phyloP scores from a whole-genome alignment of 1,140 invertebrate species.

The Zaprionus tsacasi region DNA sequence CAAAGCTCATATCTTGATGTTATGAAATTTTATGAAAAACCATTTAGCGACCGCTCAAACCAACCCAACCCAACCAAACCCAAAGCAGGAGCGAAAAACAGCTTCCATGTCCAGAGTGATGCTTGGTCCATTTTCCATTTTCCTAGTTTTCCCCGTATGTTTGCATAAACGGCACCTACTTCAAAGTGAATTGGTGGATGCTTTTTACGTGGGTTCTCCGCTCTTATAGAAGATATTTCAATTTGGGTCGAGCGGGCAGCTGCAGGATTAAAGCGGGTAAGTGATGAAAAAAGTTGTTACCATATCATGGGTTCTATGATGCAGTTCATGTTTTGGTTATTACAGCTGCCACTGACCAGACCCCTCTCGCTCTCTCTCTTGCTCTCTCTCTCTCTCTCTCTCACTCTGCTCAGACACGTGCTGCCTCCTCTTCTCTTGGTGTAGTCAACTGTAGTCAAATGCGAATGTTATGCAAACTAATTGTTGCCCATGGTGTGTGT shows the following conservation, averaged over 20 bases:
- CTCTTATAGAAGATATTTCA: constrained; percentile 7
- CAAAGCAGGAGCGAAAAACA: constrained; percentile 21
- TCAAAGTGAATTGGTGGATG: constrained; percentile 55
- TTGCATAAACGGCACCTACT: constrained; percentile 74
- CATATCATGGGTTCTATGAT: constrained; percentile 45
- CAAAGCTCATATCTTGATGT: constrained; percentile 80
- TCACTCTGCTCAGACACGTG: background rate
- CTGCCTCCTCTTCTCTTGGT: background rate
- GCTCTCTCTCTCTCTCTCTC: too few relatives aligned
- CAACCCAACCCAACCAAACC: constrained; percentile 12
- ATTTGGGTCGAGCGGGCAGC: constrained; percentile 48
- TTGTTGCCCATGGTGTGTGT: constrained; percentile 32
- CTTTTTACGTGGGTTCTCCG: constrained; percentile 19
- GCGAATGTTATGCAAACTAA: constrained; percentile 74
- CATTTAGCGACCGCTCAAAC: constrained; percentile 42
- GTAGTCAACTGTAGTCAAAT: constrained; percentile 56
- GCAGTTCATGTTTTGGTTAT: constrained; percentile 71
- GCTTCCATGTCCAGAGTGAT: constrained; percentile 49
- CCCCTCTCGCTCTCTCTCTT: background rate
- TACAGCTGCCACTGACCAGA: constrained; percentile 64
- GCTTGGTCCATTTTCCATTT: constrained; percentile 15
- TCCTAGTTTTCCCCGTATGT: constrained; percentile 39
- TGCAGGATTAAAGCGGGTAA: constrained; percentile 62
- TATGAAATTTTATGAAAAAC: constrained; percentile 63
- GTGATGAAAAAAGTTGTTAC: constrained; percentile 62